Percentiles rank a stretch among this genome's conserved stretches.
Evolutionary conservation across 2,888 invertebrate species (phyloP).

Genomic region (Cinara cedri): DNA sequence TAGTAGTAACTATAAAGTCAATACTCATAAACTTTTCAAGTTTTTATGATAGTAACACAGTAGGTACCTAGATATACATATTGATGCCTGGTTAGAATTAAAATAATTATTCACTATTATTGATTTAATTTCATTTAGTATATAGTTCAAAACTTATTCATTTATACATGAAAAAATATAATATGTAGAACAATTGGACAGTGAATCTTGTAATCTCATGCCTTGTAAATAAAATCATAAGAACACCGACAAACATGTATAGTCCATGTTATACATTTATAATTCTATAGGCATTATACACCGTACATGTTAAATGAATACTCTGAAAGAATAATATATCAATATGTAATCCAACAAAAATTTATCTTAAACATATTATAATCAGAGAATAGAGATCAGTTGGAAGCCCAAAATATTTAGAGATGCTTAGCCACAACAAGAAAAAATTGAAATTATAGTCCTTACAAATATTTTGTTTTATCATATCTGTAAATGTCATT

Average conservation of each 20-base stretch:
- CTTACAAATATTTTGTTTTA: not conserved
- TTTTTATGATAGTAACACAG: too few species aligned
- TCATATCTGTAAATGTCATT: not conserved
- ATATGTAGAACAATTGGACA: not conserved
- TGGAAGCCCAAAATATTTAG: too few species aligned
- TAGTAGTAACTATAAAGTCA: too few species aligned
- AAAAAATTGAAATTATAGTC: not conserved
- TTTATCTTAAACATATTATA: not conserved
- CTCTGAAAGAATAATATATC: not conserved
- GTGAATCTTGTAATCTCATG: not conserved
- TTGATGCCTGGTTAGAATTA: not conserved
- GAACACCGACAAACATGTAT: not conserved
- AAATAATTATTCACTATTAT: too few species aligned
- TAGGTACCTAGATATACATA: not conserved
- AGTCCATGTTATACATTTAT: not conserved
- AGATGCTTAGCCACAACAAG: too few species aligned
- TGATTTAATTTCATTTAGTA: too few species aligned
- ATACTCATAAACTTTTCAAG: too few species aligned
- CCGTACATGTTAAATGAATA: not conserved
- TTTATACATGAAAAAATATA: not conserved
- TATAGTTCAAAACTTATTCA: too few species aligned
- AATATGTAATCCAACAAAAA: not conserved
- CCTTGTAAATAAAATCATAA: slow-evolving; percentile 2
- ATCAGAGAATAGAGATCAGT: not conserved
- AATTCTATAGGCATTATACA: not conserved